phyloP scores from a whole-genome alignment of 1,140 invertebrate genomes.

The Nilaparvata lugens region DNA sequence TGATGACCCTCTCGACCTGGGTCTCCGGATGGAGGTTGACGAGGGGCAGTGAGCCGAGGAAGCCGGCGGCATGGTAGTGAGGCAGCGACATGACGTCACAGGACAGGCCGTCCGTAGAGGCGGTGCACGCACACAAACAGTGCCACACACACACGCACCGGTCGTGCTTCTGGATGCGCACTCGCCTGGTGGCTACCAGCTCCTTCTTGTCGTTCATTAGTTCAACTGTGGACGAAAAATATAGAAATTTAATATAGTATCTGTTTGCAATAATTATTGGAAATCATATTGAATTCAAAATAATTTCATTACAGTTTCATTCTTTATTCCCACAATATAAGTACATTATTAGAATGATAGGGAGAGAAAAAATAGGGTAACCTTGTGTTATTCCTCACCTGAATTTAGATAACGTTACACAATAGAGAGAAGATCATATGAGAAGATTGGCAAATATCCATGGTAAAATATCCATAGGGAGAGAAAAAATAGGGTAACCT shows the following conservation, averaged over 20 bases:
- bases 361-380: too few species aligned
- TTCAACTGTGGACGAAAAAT: neutral
- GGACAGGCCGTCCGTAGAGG: conserved; percentile 25
- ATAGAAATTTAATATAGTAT: neutral
- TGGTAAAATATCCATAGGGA: too few species aligned
- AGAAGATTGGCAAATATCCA: too few species aligned
- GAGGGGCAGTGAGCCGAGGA: conserved; percentile 36
- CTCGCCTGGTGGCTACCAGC: conserved; percentile 34
- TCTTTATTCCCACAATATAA: too few species aligned
- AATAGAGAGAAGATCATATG: too few species aligned
- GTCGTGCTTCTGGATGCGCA: conserved; percentile 34
- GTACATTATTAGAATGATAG: too few species aligned
- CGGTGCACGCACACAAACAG: conserved; percentile 37
- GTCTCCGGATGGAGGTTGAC: neutral
- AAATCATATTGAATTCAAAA: too few species aligned
- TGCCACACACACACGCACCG: conserved; percentile 40
- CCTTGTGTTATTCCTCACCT: too few species aligned
- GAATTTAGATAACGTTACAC: too few species aligned
- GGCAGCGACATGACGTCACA: conserved; percentile 34
- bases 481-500: too few species aligned
- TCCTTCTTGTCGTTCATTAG: conserved; percentile 35
- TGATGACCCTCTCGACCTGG: neutral
- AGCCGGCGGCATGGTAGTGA: conserved; percentile 39
- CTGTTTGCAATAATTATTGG: too few species aligned
- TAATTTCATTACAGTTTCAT: too few species aligned